Base-by-base conservation (phyloP, 2,113 vertebrate species). In the Pavo muticus region DNA sequence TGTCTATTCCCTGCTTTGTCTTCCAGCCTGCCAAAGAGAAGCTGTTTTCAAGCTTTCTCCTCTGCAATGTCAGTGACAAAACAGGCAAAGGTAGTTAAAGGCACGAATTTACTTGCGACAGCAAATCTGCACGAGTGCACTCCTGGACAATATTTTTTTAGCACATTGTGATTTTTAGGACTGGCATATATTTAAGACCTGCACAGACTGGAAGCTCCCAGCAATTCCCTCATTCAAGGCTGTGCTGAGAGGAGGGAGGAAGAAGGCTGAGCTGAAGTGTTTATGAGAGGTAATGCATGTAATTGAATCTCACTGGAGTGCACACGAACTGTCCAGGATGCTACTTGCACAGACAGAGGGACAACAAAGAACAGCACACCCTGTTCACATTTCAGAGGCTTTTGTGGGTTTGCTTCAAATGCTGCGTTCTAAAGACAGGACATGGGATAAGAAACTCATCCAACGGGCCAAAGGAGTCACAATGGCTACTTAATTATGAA, bases 401-500 rank as follows among this genome's bases (percentile, higher is more conserved):
- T 72, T 82, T 65, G 50, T 2, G 84, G 73, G 73, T 85, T 88
- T 95, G 86, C 69, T 95, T 87, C 73, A n/a, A 94, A 91, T 48
- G 80, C 78, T 76, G 68, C 78, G 96, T 54, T 90, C 93, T 87
- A 92, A 89, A 92, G 95, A 88, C 91, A 90, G 70, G 37, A 84
- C 52, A 71, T 5, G 6, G 32, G 65, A 73, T 75, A 78, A 70
- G 29, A 32, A 94, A 93, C 90, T 95, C 90, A 90, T 90, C 73
- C 6, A 1, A 84, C 90, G 96, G 96, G 91, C 96, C 88, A 85
- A 74, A 90, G 81, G 88, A 97, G 87, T 96, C 91, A 95, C 96
- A 97, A 96, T 96, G 94, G 90, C 89, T 93, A 93, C 91, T 96
- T 97, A 98, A 97, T 96, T 96, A 97, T 70, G 75, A 96, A 94